Conservation (phyloP, 2,797 vertebrate species). For the Poeciliopsis gracilis region DNA sequence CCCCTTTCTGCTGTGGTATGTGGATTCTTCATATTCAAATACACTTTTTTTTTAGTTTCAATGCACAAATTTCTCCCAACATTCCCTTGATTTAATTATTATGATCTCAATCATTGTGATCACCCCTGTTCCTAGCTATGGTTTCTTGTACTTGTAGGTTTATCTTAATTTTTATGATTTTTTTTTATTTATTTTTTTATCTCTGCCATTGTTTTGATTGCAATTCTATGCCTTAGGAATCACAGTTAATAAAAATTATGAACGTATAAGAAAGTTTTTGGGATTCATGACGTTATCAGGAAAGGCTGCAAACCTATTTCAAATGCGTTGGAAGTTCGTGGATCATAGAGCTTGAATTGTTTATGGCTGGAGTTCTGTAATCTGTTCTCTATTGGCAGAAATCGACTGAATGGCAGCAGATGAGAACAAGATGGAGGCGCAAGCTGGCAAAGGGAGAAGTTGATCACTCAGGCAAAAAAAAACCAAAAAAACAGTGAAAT, state of each 20-base stretch:
- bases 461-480: background rate
- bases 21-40: background rate
- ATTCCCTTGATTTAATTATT: background rate
- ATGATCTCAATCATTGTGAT: no score
- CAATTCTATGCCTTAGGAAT: no score
- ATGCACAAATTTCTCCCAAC: background rate
- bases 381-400: background rate
- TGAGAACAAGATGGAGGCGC: background rate
- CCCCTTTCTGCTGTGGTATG: background rate
- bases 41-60: background rate
- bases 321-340: background rate
- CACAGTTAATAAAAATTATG: background rate
- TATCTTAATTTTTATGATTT: background rate
- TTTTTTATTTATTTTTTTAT: no score
- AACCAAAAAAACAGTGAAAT: background rate
- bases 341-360: background rate
- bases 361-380: background rate
- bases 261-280: background rate
- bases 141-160: background rate
- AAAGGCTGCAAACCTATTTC: background rate
- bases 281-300: background rate
- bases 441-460: background rate
- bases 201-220: no score
- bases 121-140: background rate
- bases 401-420: background rate